Conservation (phyloP, 2,113 vertebrate species). For the Anhinga rufa region DNA sequence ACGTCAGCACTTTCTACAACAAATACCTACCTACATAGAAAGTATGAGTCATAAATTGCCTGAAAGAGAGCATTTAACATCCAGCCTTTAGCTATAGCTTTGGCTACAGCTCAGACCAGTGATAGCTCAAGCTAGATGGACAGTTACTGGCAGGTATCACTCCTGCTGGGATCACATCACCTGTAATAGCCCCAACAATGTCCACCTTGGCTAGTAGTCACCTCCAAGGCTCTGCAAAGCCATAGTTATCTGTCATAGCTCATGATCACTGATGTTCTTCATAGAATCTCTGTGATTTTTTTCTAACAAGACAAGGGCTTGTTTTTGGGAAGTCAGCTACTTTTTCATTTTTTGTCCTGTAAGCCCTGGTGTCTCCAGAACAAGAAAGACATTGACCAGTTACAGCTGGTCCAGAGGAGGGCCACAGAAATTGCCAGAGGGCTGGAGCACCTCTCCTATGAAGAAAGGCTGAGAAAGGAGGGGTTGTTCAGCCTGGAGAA, state of each 20-base stretch:
- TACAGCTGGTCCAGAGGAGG: not conserved
- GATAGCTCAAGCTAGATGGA: not conserved
- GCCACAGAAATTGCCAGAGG: not conserved
- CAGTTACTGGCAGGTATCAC: not conserved
- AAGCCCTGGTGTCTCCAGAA: not conserved
- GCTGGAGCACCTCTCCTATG: not conserved
- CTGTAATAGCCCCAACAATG: not conserved
- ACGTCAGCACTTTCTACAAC: not conserved
- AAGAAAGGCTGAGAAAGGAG: not conserved
- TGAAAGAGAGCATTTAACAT: not conserved
- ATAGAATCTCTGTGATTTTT: not conserved
- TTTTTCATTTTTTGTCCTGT: not conserved
- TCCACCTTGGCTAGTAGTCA: not conserved
- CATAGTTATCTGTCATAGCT: not conserved
- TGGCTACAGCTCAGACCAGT: not conserved
- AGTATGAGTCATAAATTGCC: not conserved
- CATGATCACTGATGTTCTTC: not conserved
- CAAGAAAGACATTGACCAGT: not conserved
- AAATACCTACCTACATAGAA: not conserved
- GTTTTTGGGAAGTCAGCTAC: not conserved
- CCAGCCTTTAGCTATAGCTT: not conserved
- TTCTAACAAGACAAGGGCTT: not conserved
- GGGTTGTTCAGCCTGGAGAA: not conserved
- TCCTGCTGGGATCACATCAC: not conserved
- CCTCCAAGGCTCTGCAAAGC: not conserved